Conservation (phyloP, 2,797 vertebrate species). For the Chloroceryle amazona region DNA sequence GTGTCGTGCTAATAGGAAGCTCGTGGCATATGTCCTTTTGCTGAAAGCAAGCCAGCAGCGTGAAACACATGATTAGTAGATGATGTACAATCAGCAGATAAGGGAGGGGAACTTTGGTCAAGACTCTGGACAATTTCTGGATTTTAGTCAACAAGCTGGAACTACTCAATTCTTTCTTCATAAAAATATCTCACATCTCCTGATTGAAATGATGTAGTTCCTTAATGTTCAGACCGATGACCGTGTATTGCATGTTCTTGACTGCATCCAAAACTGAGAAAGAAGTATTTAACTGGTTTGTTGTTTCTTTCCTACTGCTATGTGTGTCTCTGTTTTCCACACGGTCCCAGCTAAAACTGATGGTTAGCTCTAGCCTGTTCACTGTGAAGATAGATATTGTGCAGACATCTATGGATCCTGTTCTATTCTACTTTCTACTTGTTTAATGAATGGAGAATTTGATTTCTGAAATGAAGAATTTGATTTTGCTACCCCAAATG, state of each 20-base stretch:
- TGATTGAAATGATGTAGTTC: neutral
- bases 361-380: neutral
- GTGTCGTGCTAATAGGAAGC: conserved; percentile 27
- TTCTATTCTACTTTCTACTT: neutral
- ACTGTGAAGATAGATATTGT: neutral
- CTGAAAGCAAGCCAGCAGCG: conserved; percentile 19
- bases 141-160: neutral
- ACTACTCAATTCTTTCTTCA: neutral
- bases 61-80: neutral
- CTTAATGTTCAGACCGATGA: neutral
- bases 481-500: neutral
- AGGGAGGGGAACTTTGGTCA: neutral
- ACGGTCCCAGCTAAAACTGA: neutral
- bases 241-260: neutral
- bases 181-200: neutral
- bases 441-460: neutral
- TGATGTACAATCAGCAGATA: neutral
- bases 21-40: conserved; percentile 30
- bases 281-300: neutral
- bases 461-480: neutral
- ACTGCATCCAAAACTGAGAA: neutral
- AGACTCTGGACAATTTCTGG: neutral
- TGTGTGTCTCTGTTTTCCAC: neutral
- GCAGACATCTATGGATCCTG: neutral
- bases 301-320: fast-evolving